Base-by-base conservation (phyloP, 2,888 invertebrate genomes). In the Homarus gammarus region DNA sequence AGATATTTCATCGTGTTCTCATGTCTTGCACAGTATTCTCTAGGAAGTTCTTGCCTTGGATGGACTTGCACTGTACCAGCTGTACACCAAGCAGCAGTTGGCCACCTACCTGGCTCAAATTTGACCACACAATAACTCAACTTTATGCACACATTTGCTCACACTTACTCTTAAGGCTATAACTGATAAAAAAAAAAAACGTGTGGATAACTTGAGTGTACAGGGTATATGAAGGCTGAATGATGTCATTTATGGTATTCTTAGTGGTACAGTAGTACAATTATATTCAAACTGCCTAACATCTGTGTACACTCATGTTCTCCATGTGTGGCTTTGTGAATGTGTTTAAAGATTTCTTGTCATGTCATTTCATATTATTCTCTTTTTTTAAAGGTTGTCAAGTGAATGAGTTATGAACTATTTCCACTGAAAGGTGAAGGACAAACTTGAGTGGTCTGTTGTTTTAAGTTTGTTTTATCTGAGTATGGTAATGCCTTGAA, bases 1-100 rank as follows among this genome's bases (percentile, higher is more conserved):
- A 5, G 22, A 56, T 56, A 56, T 56, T 56, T 56, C 22, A 18
- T 56, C 56, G 22, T 56, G 56, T 56, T 56, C 56, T 77, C 31
- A 27, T 77, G 77, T 51, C 77, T 77, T 49, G 31, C 51, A 49
- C 27, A 49, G 27, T 77, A 22, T 73, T 33, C 31, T 72, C 72
- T 73, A 6, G 49, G 49, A 49, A 49, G 15, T 56, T 56, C 22
- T 56, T 56, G 56, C 56, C 56, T 56, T 56, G 56, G 22, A 15
- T 56, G 3, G 5, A 56, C 0, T 18, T 56, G 56, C 56, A 56
- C 56, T 56, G 15, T 56, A 5, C 56, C 56, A 56, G 56, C 56
- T 56, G 56, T 22, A 56, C 56, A 56, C 22, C 56, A 12, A 22
- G 15, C 12, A 56, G 56, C 56, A 56, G 56, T 56, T 18, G 22